These are phyloP conservation scores for Apodemia duryi DNA, from an alignment of 2,888 invertebrate species.

Conservation along the genomic window DNA sequence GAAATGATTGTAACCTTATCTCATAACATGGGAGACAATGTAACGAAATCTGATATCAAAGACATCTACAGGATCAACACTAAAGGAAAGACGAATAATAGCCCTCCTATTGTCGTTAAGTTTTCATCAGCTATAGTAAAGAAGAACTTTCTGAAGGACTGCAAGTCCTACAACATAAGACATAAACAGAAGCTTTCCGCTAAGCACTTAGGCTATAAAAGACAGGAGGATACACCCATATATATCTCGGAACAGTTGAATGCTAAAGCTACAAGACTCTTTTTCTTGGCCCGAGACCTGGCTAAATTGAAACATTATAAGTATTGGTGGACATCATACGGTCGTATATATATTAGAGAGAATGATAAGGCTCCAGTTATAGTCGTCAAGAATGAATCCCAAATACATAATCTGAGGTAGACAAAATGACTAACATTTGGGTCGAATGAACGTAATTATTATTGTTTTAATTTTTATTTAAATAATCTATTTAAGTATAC, in stretches of 20 bases:
- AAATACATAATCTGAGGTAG: not conserved
- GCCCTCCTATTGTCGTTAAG: slow-evolving; percentile 22
- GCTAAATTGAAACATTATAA: slow-evolving; percentile 22
- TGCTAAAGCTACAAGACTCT: slow-evolving; percentile 12
- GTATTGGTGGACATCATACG: slow-evolving; percentile 30
- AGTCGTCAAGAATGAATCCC: not conserved
- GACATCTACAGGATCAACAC: slow-evolving; percentile 28
- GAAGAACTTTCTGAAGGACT: slow-evolving; percentile 20
- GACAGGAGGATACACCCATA: slow-evolving; percentile 17
- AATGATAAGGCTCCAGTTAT: too few relatives aligned
- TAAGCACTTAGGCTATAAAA: slow-evolving; percentile 20
- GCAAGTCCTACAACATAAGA: slow-evolving; percentile 21
- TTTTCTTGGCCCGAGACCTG: slow-evolving; percentile 26
- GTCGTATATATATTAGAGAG: slow-evolving; percentile 14
- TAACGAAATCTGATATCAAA: slow-evolving; percentile 23
- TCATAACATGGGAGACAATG: slow-evolving; percentile 17
- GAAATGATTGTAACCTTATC: slow-evolving; percentile 23
- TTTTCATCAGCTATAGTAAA: slow-evolving; percentile 21
- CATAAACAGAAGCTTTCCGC: slow-evolving; percentile 20
- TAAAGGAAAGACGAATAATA: slow-evolving; percentile 13
- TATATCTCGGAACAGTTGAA: slow-evolving; percentile 17
- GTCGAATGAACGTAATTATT: too few relatives aligned
- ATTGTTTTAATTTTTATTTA: too few relatives aligned
- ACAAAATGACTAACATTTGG: too few relatives aligned
- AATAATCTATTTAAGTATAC: too few relatives aligned